Evolutionary conservation across 2,888 invertebrate species (phyloP), one percentile per base, ranked within the genome.

Genomic region (Osmoderma eremita): DNA sequence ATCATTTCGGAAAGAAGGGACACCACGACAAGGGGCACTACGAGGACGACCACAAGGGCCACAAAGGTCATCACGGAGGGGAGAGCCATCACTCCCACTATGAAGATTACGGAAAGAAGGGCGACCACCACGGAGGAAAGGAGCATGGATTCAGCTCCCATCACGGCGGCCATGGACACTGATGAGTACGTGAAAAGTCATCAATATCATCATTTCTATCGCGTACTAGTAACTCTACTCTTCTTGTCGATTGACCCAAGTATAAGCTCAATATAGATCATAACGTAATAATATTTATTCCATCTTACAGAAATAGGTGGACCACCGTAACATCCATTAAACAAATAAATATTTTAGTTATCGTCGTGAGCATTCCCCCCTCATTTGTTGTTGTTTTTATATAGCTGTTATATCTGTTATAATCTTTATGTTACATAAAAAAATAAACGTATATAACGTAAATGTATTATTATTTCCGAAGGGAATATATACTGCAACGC

Each of bases 1-100:
- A 91, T 73, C 89, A 92, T 77, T 89, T 92, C 72, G 92, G 92
- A 41, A 91, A 93, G 81, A 91, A 93, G 79, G 92, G 92, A 10
- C 88, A 90, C 75, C 88, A 90, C 78, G 90, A 92, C 78, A 91
- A 93, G 78, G 94, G 94, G 5, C 88, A 90, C 67, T 91, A 93
- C 78, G 88, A 92, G 78, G 88, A 92, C 76, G 91, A 91, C 41
- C 89, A 92, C 77, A 89, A 90, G 74, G 93, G 93, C 0, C 92
- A 93, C 81, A 91, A 93, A 81, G 88, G 88, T 70, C 92, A 93
- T 77, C 87, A 91, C 80, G 87, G 88, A 39, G 91, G 92, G 51
- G 73, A 61, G 58, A 69, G 36, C 63, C 71, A 39, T 24, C 64
- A 68, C 45, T 64, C 64, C 15, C 64, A 68, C 79, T 90, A 91